These are phyloP conservation scores for Trinectes maculatus DNA, from an alignment of 2,113 vertebrate genomes.

Conservation along the genomic window DNA sequence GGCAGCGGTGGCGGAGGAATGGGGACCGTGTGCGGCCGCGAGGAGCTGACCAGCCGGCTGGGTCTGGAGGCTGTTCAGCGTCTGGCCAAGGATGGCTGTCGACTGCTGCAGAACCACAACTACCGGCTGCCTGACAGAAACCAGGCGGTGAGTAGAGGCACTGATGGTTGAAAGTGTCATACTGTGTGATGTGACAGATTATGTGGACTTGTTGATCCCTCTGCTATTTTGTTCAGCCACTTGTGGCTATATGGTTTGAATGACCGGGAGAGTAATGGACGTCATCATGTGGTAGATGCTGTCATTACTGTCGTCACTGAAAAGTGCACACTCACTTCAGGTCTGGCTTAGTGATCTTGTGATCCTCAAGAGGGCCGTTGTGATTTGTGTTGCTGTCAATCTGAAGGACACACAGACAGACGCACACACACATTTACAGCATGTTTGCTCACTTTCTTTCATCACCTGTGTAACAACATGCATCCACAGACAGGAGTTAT, in stretches of 20 bases:
- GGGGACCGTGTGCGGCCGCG: conserved; percentile 88
- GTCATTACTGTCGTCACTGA: conserved; percentile 48
- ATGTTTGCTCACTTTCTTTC: background rate
- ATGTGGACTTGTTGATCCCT: background rate
- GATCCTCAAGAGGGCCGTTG: conserved; percentile 9
- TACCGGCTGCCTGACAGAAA: conserved; percentile 84
- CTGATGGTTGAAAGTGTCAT: background rate
- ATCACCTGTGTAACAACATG: conserved; percentile 13
- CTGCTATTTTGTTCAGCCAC: conserved; percentile 29
- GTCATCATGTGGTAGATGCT: conserved; percentile 54
- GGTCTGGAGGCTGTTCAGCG: conserved; percentile 92
- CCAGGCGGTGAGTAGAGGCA: conserved; percentile 84
- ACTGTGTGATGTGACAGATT: background rate
- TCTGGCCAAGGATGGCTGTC: conserved; percentile 92
- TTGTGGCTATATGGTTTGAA: conserved; percentile 21
- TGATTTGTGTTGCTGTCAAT: conserved; percentile 20
- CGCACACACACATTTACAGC: background rate
- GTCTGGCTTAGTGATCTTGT: conserved; percentile 28
- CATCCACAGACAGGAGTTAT: conserved; percentile 15
- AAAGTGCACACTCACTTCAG: conserved; percentile 29
- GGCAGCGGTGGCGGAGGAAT: conserved; percentile 36
- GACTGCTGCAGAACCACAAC: conserved; percentile 88
- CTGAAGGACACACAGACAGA: conserved; percentile 3
- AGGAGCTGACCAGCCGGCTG: conserved; percentile 86
- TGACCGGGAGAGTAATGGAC: conserved; percentile 41